Conservation (phyloP, 2,888 invertebrate genomes). For the Trisateles emortualis region DNA sequence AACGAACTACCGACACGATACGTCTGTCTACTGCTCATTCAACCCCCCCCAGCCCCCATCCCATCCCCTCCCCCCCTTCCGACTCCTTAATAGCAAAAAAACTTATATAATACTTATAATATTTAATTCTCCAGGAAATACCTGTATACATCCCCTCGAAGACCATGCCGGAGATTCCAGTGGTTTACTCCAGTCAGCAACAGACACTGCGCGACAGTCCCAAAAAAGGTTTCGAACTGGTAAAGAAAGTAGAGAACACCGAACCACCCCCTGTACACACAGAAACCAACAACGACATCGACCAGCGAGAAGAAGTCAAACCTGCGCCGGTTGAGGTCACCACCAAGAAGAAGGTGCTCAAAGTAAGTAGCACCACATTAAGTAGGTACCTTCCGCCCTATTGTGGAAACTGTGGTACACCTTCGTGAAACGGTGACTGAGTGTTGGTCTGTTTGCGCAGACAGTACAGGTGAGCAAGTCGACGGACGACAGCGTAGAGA, state of each 20-base stretch:
- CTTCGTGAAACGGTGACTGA: no score
- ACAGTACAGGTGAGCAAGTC: constrained; percentile 14
- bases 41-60: no score
- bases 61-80: no score
- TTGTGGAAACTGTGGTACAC: no score
- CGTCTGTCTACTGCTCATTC: no score
- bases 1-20: not conserved
- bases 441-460: constrained; percentile 13
- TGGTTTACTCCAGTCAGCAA: constrained; percentile 65
- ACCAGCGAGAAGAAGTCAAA: constrained; percentile 23
- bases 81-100: not conserved
- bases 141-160: constrained; percentile 65
- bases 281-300: constrained; percentile 18
- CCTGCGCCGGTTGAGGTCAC: constrained; percentile 23
- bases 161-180: constrained; percentile 76
- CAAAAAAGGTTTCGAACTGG: constrained; percentile 72
- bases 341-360: constrained; percentile 29
- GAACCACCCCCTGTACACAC: constrained; percentile 22
- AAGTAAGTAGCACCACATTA: no score
- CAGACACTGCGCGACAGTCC: constrained; percentile 72
- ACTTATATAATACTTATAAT: not conserved
- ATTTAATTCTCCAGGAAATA: constrained; percentile 58
- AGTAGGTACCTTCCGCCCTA: not conserved
- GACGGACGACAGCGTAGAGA: constrained; percentile 19
- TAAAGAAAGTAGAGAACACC: constrained; percentile 36